Base-by-base conservation (phyloP, 2,113 vertebrate species). In the Pholis gunnellus region DNA sequence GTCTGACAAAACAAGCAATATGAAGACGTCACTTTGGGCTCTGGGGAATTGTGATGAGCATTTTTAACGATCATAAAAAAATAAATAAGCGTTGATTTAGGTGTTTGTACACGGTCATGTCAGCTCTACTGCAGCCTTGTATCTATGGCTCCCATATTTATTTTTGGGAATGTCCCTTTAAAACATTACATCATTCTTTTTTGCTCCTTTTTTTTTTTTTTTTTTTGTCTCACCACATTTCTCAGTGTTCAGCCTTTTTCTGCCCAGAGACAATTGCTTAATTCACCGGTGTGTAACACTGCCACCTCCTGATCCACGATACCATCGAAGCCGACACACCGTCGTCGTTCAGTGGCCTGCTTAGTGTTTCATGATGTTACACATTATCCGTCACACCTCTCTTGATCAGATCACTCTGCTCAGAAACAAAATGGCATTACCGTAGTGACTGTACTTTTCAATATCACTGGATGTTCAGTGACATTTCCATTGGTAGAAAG, bases 221-320 rank as follows among this genome's bases (percentile, higher is more conserved):
- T 11, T 9, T 78, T 38, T 57, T 9, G 73, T 60, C 68, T 80
- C 74, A n/a, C 82, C 87, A 75, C 82, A 84, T 89, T 88, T 90
- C 89, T 83, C 81, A 57, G 86, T 82, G 88, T 91, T 89, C 81
- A 89, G 87, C 79, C 83, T 94, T 91, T 34, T 94, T 94, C 93
- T 94, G 92, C 93, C 93, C 93, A 91, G 94, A 94, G 93, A 94
- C 93, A 94, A 94, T 94, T 93, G 90, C 84, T 88, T 91, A 83
- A 92, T 91, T 94, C 92, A 72, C 73, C 44, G 46, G 87, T 79
- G 91, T 83, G 68, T 88, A 90, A 93, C 91, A 92, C 85, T 78
- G 89, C 92, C 93, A 88, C 91, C 90, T 90, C 84, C 85, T 86
- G 92, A 86, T 88, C 77, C 78, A 70, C 75, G 27, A 14, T 6